phyloP scores from a whole-genome alignment of 2,113 vertebrate genomes.

The Gambusia affinis region DNA sequence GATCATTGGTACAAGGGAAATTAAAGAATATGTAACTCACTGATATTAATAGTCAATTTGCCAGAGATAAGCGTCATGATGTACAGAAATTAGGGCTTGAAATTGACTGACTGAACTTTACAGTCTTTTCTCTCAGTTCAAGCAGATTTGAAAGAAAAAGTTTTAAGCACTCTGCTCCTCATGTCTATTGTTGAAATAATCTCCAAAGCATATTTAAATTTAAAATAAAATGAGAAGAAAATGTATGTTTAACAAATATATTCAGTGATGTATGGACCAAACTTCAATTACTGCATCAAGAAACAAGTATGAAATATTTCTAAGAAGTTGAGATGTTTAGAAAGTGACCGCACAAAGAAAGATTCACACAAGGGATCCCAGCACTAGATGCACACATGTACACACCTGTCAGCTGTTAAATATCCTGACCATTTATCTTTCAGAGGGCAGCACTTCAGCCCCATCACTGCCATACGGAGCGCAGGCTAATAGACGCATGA shows the following conservation, averaged over 20 bases:
- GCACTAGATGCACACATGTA: slow-evolving; percentile 6
- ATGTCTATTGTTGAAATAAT: too few species aligned
- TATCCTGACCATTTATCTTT: slow-evolving; percentile 28
- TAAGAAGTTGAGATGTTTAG: not conserved
- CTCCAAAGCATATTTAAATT: too few species aligned
- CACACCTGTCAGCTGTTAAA: slow-evolving; percentile 50
- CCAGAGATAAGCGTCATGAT: too few species aligned
- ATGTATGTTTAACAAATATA: too few species aligned
- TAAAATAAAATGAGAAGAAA: too few species aligned
- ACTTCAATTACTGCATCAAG: not conserved
- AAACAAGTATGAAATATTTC: not conserved
- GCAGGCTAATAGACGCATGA: slow-evolving; percentile 72
- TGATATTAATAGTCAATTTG: not conserved
- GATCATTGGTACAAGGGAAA: not conserved
- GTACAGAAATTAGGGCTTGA: too few species aligned
- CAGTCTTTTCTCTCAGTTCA: too few species aligned
- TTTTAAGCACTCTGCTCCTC: too few species aligned
- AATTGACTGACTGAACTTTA: too few species aligned
- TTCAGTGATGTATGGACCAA: too few species aligned
- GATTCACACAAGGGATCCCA: not conserved
- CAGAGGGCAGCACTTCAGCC: slow-evolving; percentile 36
- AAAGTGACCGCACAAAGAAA: not conserved
- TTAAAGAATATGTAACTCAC: not conserved
- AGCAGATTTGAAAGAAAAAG: too few species aligned
- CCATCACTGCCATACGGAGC: slow-evolving; percentile 26